These are phyloP conservation scores for Bursaphelenchus okinawaensis DNA, from an alignment of 2,888 invertebrate species.

Conservation along the genomic window DNA sequence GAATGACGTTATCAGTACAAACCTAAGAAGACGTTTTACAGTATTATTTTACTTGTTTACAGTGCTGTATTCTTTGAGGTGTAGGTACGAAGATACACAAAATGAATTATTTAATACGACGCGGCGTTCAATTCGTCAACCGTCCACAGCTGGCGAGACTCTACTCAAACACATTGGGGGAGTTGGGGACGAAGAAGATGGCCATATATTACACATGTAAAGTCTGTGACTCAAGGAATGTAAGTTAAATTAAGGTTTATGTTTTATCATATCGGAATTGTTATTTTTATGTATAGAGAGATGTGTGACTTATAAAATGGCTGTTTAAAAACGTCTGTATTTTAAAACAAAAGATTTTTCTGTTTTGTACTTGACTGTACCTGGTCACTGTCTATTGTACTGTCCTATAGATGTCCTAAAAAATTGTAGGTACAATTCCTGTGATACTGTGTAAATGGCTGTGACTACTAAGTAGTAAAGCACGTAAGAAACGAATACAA, in stretches of 20 bases:
- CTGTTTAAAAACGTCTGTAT: no score
- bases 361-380: no score
- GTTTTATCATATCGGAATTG: no score
- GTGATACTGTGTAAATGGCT: not conserved
- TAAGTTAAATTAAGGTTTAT: slow-evolving; percentile 37
- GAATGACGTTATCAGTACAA: no score
- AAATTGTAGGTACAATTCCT: not conserved
- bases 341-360: no score
- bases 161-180: not conserved
- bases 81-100: not conserved
- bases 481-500: not conserved
- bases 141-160: slow-evolving; percentile 2
- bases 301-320: not conserved
- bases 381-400: no score
- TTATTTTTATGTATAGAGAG: no score
- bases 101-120: slow-evolving; percentile 1
- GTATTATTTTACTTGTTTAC: no score
- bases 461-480: not conserved
- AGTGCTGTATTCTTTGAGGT: no score
- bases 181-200: slow-evolving; percentile 12
- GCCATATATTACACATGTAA: slow-evolving; percentile 79
- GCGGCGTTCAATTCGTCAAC: slow-evolving; percentile 2
- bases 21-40: no score
- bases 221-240: slow-evolving; percentile 73
- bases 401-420: no score